These are phyloP conservation scores for Pandemis heparana DNA, from an alignment of 2,888 invertebrate genomes.

Conservation along the genomic window DNA sequence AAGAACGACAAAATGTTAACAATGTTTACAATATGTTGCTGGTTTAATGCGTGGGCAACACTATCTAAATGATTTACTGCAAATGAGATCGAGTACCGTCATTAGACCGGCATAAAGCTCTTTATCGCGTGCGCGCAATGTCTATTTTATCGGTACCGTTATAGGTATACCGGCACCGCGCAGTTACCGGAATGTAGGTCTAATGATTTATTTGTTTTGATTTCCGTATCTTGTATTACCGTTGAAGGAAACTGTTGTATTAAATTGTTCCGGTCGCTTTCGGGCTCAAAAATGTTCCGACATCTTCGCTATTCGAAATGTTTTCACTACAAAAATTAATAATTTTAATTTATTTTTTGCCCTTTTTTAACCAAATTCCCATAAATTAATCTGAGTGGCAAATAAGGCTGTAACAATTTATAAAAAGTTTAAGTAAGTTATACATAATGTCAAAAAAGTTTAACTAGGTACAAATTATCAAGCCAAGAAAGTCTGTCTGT, in stretches of 20 bases:
- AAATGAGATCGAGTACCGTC: conserved; percentile 42
- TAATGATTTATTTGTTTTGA: conserved; percentile 15
- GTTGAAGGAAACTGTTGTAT: neutral
- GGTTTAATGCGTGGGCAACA: conserved; percentile 28
- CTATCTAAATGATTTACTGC: conserved; percentile 44
- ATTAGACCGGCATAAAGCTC: conserved; percentile 37
- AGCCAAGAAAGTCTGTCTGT: too few species aligned
- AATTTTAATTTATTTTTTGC: too few species aligned
- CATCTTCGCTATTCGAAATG: too few species aligned
- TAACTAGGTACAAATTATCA: too few species aligned
- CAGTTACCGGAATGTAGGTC: conserved; percentile 12
- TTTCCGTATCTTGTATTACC: neutral
- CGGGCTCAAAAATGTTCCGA: too few species aligned
- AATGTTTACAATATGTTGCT: conserved; percentile 34
- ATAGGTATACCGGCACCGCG: conserved; percentile 16
- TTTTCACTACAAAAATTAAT: too few species aligned
- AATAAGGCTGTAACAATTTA: too few species aligned
- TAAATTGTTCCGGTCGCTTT: neutral
- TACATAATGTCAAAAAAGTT: too few species aligned
- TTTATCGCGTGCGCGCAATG: conserved; percentile 34
- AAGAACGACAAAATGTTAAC: conserved; percentile 25
- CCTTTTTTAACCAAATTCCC: too few species aligned
- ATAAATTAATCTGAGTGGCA: too few species aligned
- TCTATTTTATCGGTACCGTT: conserved; percentile 23
- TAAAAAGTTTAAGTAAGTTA: too few species aligned